Evolutionary conservation across 2,797 vertebrate genomes (phyloP), one percentile per base, ranked within the genome.

Genomic region (Microhierax caerulescens): DNA sequence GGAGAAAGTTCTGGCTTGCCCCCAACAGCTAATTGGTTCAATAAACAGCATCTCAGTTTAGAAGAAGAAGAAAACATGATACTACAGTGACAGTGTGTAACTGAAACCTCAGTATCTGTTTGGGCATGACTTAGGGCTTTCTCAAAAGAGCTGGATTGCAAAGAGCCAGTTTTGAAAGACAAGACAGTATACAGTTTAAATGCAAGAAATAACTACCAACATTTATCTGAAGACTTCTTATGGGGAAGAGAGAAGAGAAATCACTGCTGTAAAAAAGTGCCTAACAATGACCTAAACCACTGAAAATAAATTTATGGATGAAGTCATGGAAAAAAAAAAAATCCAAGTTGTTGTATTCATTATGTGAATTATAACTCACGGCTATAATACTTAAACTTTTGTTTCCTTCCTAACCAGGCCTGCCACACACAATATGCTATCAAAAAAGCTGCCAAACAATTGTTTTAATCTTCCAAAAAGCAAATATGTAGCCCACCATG

Each of bases 11-110:
- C 94, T 95, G 96, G 93, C 95, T 89, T 48, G 54, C 57, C 45
- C 84, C 91, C 96, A 97, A 80, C 84, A 90, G 86, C 88, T 97
- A 96, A 96, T 90, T 95, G 86, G 90, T 94, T 97, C 96, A 97
- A 94, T 92, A 96, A 95, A 94, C 74, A 94, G 88, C 82, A 89
- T 96, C 92, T 87, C 47, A 0, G 73, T 87, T 96, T 47, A 75
- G 86, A 75, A 91, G 77, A 75, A 91, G 77, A 77, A 68, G 86
- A 93, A 90, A 95, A 84, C 73, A 82, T 41, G 85, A 83, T 34
- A 93, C 91, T 63, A 78, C 56, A 79, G 57, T 32, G 73, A 88
- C 30, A 92, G 76, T 41, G 11, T 18, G 83, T 63, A 88, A 96
- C 43, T 36, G 79, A 96, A 93, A 81, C 85, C 89, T 93, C 3